phyloP scores from a whole-genome alignment of 2,888 invertebrate species.

The Drosophila anomalipes region DNA sequence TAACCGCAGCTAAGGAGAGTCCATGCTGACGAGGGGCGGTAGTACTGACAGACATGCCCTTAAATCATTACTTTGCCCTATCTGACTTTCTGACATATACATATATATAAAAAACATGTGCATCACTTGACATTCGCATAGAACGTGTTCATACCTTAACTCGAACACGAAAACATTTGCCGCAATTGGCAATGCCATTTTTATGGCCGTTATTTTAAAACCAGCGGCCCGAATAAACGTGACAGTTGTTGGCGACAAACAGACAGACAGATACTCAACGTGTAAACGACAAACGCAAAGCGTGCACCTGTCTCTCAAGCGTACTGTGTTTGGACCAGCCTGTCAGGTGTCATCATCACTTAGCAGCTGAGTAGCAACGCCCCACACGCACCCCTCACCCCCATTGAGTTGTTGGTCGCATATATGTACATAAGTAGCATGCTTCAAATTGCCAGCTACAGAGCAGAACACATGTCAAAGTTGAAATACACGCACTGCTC shows the following conservation, averaged over 20 bases:
- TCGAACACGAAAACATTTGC: constrained; percentile 22
- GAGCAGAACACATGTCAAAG: constrained; percentile 69
- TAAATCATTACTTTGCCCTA: constrained; percentile 55
- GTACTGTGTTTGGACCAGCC: constrained; percentile 23
- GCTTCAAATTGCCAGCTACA: constrained; percentile 54
- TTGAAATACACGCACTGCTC: constrained; percentile 46
- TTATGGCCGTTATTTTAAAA: constrained; percentile 63
- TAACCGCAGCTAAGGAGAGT: constrained; percentile 1
- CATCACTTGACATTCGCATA: constrained; percentile 36
- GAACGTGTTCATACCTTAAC: constrained; percentile 17
- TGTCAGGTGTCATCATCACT: constrained; percentile 58
- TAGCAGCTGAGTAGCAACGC: constrained; percentile 21
- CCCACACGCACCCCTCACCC: neutral
- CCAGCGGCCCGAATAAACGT: constrained; percentile 47
- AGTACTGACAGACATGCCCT: constrained; percentile 19
- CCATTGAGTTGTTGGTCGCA: constrained; percentile 38
- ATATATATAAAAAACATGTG: constrained; percentile 23
- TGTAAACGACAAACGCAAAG: constrained; percentile 48
- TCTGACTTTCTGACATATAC: constrained; percentile 41
- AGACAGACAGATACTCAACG: constrained; percentile 23
- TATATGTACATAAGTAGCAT: constrained; percentile 61
- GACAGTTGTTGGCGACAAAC: constrained; percentile 49
- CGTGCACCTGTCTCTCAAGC: constrained; percentile 54
- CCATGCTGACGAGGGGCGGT: neutral
- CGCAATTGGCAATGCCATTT: constrained; percentile 51